Evolutionary conservation across 2,797 vertebrate genomes (phyloP), one percentile per base, ranked within the genome.

Genomic region (Discoglossus pictus): DNA sequence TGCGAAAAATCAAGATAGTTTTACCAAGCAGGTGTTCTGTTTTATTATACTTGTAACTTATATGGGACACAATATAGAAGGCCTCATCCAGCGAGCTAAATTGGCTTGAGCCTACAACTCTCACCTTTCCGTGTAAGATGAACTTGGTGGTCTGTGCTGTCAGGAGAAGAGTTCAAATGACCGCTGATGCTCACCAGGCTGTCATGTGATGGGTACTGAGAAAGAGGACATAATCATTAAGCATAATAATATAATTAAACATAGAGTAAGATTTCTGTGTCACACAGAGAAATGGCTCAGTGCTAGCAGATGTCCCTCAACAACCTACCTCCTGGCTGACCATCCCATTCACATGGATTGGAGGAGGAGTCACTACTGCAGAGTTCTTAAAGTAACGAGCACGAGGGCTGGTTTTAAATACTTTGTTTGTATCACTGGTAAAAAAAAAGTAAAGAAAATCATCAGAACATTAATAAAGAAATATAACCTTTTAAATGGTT

Each of bases 91-190:
- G n/a, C n/a, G n/a, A n/a, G n/a, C n/a, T n/a, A n/a, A n/a, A n/a
- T n/a, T n/a, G n/a, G n/a, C n/a, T n/a, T n/a, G n/a, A n/a, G n/a
- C n/a, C 16, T 36, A 17, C 16, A 11, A 8, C 2, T 20, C 79
- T 74, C 70, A 95, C 94, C 93, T 74, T 81, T 89, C 38, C 50
- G 79, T 13, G 86, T 82, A 4, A 91, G 78, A 1, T 80, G 78
- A 56, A 83, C 65, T 2, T 92, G 92, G 1, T 87, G 87, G 79
- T 95, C 92, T 0, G 88, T 90, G 82, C 91, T 92, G 73, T 93
- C 91, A 0, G 90, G 89, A 1, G 93, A 94, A 0, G 92, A 93
- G 85, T 87, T 85, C 66, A 89, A 77, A 34, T 84, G 85, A 75
- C 86, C 88, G 85, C 89, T 86, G 75, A 78, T 86, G 78, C 86